A percentile compares a stretch with the other conserved stretches of the same genome.
phyloP scores from a whole-genome alignment of 2,797 vertebrate genomes.

The Centropyge bicolor region DNA sequence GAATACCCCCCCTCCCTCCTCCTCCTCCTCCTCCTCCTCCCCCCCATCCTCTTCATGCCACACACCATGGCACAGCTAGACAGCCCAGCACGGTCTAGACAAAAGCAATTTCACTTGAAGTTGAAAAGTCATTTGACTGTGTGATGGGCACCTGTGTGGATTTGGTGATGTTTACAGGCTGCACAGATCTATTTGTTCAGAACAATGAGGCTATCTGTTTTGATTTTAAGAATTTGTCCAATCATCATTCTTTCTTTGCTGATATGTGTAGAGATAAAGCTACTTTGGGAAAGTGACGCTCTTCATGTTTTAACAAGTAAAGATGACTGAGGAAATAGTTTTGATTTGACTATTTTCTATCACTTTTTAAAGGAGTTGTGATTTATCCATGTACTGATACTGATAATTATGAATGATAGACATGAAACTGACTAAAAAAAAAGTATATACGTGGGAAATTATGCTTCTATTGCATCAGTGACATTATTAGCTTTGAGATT shows the following conservation, averaged over 20 bases:
- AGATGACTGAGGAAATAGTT: not conserved
- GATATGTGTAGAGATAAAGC: conserved; percentile 7
- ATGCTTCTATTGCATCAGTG: conserved; percentile 25
- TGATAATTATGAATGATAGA: not conserved
- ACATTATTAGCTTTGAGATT: conserved; percentile 8
- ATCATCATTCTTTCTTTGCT: conserved; percentile 1
- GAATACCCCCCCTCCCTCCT: conserved; percentile 62
- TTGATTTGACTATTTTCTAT: not conserved
- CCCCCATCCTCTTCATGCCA: conserved; percentile 78
- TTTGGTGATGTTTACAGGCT: conserved; percentile 34
- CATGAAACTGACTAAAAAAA: conserved; percentile 6
- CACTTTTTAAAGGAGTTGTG: not conserved
- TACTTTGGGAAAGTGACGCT: not conserved
- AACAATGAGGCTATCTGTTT: conserved; percentile 8
- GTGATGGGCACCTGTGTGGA: conserved; percentile 68
- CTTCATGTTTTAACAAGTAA: not conserved
- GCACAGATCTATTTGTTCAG: conserved; percentile 32
- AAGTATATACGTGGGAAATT: conserved; percentile 11
- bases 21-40: conserved; percentile 39
- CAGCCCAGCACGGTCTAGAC: conserved; percentile 80
- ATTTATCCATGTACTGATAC: not conserved
- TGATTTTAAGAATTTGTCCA: not conserved
- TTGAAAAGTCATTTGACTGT: conserved; percentile 79
- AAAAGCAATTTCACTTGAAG: conserved; percentile 83
- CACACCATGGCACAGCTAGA: conserved; percentile 84